Percentiles rank a stretch among this genome's conserved stretches.
Conservation (phyloP, 2,888 invertebrate genomes). For the Smittia sp. region DNA sequence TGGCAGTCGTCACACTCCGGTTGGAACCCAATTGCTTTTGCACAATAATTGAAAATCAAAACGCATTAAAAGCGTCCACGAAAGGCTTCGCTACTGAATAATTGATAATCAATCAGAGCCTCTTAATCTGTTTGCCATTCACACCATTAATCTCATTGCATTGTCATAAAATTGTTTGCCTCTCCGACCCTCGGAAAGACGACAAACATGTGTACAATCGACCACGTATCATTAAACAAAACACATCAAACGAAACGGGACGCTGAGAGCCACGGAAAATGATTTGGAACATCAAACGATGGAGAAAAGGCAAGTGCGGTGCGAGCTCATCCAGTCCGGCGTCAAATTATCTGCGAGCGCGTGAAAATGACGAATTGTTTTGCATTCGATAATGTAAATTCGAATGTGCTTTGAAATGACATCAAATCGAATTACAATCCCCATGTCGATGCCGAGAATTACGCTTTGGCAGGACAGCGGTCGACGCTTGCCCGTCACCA, state of each 20-base stretch:
- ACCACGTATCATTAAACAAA: slow-evolving; percentile 3
- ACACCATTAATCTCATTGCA: no score
- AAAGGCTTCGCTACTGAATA: background rate
- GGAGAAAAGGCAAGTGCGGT: background rate
- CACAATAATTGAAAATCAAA: background rate
- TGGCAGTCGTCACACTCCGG: background rate
- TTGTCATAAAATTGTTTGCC: background rate
- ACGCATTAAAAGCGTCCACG: background rate
- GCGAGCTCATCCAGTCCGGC: background rate
- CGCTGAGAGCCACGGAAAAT: slow-evolving; percentile 4
- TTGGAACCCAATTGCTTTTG: background rate
- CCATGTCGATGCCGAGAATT: no score
- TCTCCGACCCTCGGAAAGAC: background rate
- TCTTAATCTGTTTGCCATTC: background rate
- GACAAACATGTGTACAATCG: background rate
- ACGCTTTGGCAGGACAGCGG: no score
- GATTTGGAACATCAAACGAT: slow-evolving; percentile 1
- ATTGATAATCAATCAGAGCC: background rate
- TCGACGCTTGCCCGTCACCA: no score
- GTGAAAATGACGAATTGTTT: background rate
- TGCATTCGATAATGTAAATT: background rate
- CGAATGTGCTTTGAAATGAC: background rate
- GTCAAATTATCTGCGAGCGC: background rate
- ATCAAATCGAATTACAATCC: no score
- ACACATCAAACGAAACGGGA: background rate